phyloP scores from a whole-genome alignment of 2,797 vertebrate species.

The Poeciliopsis paucimaculata region DNA sequence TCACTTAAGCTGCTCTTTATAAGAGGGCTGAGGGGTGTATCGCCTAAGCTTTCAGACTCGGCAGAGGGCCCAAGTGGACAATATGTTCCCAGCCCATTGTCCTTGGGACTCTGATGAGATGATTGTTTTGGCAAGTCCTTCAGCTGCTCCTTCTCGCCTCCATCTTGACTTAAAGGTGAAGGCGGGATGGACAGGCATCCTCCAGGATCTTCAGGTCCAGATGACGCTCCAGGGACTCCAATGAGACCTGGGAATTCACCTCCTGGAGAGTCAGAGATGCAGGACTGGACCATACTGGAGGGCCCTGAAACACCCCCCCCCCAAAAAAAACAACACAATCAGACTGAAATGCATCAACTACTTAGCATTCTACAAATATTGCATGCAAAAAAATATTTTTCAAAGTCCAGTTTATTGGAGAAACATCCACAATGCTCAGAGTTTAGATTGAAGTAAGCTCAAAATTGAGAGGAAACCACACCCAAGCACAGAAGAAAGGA shows the following conservation, averaged over 20 bases:
- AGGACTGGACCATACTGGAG: constrained; percentile 73
- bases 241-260: constrained; percentile 77
- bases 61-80: constrained; percentile 79
- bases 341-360: constrained; percentile 7
- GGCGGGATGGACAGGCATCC: constrained; percentile 81
- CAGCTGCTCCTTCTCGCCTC: constrained; percentile 78
- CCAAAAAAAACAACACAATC: not conserved
- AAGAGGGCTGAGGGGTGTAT: constrained; percentile 89
- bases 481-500: not conserved
- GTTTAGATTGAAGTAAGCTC: not conserved
- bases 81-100: constrained; percentile 67
- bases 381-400: not conserved
- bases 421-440: not conserved
- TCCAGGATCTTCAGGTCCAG: constrained; percentile 72
- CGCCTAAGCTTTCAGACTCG: constrained; percentile 84
- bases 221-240: constrained; percentile 68
- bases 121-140: constrained; percentile 59
- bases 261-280: constrained; percentile 72
- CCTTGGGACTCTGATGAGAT: constrained; percentile 57
- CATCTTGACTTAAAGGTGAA: constrained; percentile 83
- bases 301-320: constrained; percentile 45
- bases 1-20: constrained; percentile 90
- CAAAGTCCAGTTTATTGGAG: not conserved
- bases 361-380: not conserved
- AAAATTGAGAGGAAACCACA: not conserved